Evolutionary conservation across 1,140 invertebrate genomes (phyloP), one percentile per base, ranked within the genome.

Genomic region (Cherax quadricarinatus): DNA sequence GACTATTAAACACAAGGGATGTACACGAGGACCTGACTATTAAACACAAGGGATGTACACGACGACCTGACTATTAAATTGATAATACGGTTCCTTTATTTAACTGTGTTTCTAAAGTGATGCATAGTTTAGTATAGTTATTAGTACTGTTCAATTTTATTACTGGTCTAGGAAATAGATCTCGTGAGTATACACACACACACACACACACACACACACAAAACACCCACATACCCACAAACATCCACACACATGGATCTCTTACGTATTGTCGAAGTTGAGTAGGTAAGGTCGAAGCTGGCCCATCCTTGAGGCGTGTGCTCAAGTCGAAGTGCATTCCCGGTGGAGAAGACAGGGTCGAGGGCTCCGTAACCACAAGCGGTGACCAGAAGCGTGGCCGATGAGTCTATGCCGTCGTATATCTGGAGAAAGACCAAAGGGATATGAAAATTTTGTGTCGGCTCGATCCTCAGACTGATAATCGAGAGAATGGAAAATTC

Each of bases 261-360:
- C 84, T 83, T 84, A 91, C 88, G 24, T 7, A 49, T 51, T n/a
- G 12, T 78, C 0, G 88, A 91, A 3, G 85, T 93, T 18, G 92
- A 78, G 70, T 83, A 91, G 6, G 78, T 82, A 0, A 91, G 62
- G 16, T 62, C 51, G 73, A 79, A 80, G n/a, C 9, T 9, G 16
- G 24, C 51, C 48, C 70, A 85, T 4, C 57, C 1, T 16, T 60
- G 21, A 16, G 78, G 49, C 0, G 79, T 78, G 51, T 75, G 30
- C 24, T 73, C 84, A 0, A 93, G 51, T 10, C 73, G 62, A 48
- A 93, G 92, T 3, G 78, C 79, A 66, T 89, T 91, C 48, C 92
- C 89, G 2, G 92, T 88, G 5, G 92, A 93, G 57, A 49, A 93
- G 73, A 93, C 92, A 9, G 92, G 92, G 0, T 7, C 70, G 0